Percentiles rank a stretch among this genome's conserved stretches.
Evolutionary conservation across 2,113 vertebrate genomes (phyloP).

Genomic region (Harpagus bidentatus): DNA sequence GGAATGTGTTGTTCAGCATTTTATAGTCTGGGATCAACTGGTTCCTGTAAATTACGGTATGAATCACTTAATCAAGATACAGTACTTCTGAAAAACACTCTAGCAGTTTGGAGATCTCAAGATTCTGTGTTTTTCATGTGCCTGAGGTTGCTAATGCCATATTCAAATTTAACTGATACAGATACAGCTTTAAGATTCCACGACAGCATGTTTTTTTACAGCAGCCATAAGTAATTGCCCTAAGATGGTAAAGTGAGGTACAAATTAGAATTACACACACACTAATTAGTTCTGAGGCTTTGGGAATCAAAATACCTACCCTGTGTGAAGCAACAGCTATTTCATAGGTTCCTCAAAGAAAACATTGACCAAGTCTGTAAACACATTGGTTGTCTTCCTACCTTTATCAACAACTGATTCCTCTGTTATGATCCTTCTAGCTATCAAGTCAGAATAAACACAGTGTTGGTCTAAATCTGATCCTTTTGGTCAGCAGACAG

Average conservation of each 20-base stretch:
- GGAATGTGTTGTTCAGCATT: slow-evolving; percentile 1
- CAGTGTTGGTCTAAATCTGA: neutral
- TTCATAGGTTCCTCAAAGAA: neutral
- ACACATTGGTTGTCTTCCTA: neutral
- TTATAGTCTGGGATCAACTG: slow-evolving; percentile 3
- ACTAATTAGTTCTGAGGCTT: neutral
- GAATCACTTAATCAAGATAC: slow-evolving; percentile 21
- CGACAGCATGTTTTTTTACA: neutral
- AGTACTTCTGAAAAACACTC: neutral
- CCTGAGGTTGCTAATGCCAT: neutral
- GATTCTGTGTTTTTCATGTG: neutral
- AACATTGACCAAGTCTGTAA: neutral
- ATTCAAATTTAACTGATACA: neutral
- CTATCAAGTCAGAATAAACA: neutral
- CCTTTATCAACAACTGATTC: neutral
- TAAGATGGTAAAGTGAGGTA: neutral
- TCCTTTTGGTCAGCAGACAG: neutral
- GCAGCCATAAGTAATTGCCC: neutral
- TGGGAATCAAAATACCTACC: neutral
- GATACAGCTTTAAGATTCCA: neutral
- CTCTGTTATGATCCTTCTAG: neutral
- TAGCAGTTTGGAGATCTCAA: neutral
- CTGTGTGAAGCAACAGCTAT: neutral
- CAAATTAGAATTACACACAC: neutral
- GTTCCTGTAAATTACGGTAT: slow-evolving; percentile 14